Conservation (phyloP, 2,888 invertebrate genomes). For the Melipona bicolor region DNA sequence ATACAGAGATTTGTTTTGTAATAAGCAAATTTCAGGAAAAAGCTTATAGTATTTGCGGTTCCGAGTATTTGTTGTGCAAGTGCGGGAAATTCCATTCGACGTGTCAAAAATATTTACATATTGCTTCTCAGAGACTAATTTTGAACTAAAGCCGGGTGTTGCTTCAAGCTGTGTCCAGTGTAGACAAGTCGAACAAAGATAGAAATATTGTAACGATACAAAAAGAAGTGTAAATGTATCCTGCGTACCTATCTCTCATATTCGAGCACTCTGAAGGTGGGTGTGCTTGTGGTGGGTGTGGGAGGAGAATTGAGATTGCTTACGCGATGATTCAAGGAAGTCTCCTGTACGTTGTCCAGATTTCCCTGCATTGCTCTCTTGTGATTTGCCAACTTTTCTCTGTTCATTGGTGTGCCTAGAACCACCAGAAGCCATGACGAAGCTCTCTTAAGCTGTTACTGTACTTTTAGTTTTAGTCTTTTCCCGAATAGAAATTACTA, state of each 20-base stretch:
- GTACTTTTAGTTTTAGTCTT: background rate
- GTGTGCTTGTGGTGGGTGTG: constrained; percentile 80
- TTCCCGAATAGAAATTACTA: background rate
- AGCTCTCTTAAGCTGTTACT: constrained; percentile 7
- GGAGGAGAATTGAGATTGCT: constrained; percentile 83
- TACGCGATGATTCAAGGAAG: constrained; percentile 91
- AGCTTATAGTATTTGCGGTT: constrained; percentile 1
- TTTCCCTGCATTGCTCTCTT: constrained; percentile 87
- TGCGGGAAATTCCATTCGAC: background rate
- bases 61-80: constrained; percentile 6
- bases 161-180: constrained; percentile 28
- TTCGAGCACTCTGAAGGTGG: constrained; percentile 82
- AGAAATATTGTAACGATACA: constrained; percentile 42
- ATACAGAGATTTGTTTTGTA: constrained; percentile 12
- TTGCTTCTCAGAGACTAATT: background rate
- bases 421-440: constrained; percentile 72
- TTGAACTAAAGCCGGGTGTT: constrained; percentile 11
- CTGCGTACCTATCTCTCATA: constrained; percentile 81
- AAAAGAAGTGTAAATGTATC: constrained; percentile 38
- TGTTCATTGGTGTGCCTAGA: constrained; percentile 92
- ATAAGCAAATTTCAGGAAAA: background rate
- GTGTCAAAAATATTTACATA: constrained; percentile 16
- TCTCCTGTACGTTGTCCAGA: constrained; percentile 90
- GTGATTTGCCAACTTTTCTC: constrained; percentile 92
- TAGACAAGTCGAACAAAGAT: constrained; percentile 14